Evolutionary conservation across 30 jellyfish, hydroid and myxozoan species (phyloP).

Genomic region (Chrysaora quinquecirrha): DNA sequence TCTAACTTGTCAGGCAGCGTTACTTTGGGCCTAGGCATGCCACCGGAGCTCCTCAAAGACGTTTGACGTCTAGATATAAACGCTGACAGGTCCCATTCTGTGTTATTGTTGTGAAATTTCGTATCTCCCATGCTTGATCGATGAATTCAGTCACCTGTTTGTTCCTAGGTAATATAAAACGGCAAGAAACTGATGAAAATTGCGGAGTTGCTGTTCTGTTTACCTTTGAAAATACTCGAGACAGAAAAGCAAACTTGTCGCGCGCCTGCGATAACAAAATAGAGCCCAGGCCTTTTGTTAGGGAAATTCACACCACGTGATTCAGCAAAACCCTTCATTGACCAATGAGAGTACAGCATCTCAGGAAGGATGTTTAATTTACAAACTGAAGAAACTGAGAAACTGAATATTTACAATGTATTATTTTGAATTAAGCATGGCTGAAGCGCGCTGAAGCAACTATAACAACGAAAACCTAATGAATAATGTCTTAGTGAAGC

Average conservation of each 20-base stretch:
- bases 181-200: background rate
- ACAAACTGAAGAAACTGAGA: no score
- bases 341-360: no score
- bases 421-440: no score
- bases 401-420: no score
- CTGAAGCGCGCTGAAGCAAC: no score
- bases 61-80: constrained; percentile 48
- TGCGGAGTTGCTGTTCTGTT: background rate
- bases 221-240: background rate
- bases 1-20: constrained; percentile 4
- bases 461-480: no score
- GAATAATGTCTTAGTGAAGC: no score
- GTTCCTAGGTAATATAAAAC: background rate
- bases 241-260: background rate
- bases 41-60: constrained; percentile 4
- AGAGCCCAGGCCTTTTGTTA: background rate
- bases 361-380: no score
- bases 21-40: constrained; percentile 55
- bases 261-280: background rate
- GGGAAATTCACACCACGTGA: background rate
- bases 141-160: background rate
- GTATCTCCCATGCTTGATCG: background rate
- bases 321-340: no score
- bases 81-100: constrained; percentile 74
- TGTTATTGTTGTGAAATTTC: background rate